Percentiles rank a stretch among this genome's conserved stretches.
Evolutionary conservation across 2,888 invertebrate genomes (phyloP).

Genomic region (Drepanosiphum platanoidis): DNA sequence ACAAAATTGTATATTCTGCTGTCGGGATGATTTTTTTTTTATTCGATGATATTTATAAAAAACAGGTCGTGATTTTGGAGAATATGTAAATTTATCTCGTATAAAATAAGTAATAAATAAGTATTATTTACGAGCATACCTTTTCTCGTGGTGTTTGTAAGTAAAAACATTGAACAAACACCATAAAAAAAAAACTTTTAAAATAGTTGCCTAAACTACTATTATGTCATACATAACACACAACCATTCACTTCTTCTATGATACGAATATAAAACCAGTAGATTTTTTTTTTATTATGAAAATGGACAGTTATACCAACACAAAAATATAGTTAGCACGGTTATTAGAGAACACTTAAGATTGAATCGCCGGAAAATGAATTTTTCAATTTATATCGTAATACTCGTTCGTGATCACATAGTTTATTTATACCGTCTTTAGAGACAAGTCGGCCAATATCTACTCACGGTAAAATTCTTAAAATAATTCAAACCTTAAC

Average conservation of each 20-base stretch:
- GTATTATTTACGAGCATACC: too few relatives aligned
- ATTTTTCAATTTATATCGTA: too few relatives aligned
- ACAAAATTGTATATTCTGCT: background rate
- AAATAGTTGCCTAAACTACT: background rate
- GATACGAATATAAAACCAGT: background rate
- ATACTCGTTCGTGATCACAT: too few relatives aligned
- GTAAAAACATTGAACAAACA: too few relatives aligned
- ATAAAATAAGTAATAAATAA: too few relatives aligned
- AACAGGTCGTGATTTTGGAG: background rate
- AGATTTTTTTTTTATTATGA: slow-evolving; percentile 26
- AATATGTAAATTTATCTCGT: background rate
- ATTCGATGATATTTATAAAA: background rate
- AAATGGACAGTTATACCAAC: slow-evolving; percentile 16
- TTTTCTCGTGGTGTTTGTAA: too few relatives aligned
- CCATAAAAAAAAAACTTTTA: background rate
- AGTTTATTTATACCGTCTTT: background rate
- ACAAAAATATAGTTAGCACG: background rate
- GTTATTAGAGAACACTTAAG: background rate
- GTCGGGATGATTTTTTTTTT: background rate
- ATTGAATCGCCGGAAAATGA: too few relatives aligned
- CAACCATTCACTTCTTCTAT: background rate
- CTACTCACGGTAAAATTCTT: background rate
- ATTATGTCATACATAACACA: background rate
- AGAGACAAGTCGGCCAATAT: too few relatives aligned
- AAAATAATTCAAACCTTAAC: background rate